Evolutionary conservation across 1,140 invertebrate genomes (phyloP), one percentile per base, ranked within the genome.

Genomic region (Cheumatopsyche charites): DNA sequence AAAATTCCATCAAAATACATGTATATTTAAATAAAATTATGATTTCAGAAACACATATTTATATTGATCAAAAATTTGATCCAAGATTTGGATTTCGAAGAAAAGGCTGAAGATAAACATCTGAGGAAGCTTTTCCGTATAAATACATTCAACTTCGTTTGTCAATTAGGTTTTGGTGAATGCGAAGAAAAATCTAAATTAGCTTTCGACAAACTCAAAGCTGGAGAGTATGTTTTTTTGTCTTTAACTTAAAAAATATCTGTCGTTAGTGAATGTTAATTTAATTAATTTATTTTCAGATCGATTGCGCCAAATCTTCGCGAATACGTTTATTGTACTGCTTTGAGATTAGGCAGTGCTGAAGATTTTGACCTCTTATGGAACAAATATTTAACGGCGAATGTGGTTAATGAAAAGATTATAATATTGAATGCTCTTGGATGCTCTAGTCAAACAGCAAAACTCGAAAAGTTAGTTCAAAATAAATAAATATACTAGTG

Each of bases 291-390:
- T n/a, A n/a, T n/a, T n/a, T n/a, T n/a, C n/a, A n/a, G n/a, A n/a
- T n/a, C n/a, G n/a, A n/a, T n/a, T n/a, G n/a, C n/a, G n/a, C 81
- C 83, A 25, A 87, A 90, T 76, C 82, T 84, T 29, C 85, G 87
- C 29, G 81, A 82, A 49, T 84, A 85, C 67, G 86, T 90, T 4
- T 90, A 89, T 78, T 90, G 88, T 75, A 86, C 85, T 65, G 86
- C 78, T 29, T 78, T 89, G 6, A 83, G 86, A 12, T 75, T 85
- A 17, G 86, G 86, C 1, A 78, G 74, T 29, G 72, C 61, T 4
- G 62, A 21, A 0, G 83, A 89, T 62, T 89, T 85, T 75, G 72
- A 86, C 6, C 80, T 79, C 17, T 73, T 90, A 2, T 88, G 83
- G 79, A 71, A 81, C 0, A 81, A 86, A 75, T 88, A 84, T 78